Evolutionary conservation across 2,113 vertebrate species (phyloP).

Genomic region (Bungarus multicinctus): DNA sequence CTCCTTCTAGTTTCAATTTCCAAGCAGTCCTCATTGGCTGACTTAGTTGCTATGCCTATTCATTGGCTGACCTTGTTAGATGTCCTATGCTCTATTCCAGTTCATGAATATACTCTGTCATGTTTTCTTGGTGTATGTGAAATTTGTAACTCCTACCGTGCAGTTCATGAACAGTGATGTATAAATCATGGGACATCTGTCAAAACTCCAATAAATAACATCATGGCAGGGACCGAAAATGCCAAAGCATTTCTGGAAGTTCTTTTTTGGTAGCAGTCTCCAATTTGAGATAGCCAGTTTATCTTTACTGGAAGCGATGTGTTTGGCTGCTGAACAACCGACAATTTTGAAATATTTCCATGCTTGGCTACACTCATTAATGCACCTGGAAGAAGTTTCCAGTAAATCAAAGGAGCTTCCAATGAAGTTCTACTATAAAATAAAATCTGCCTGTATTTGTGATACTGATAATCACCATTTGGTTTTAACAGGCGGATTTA

Average conservation of each 20-base stretch:
- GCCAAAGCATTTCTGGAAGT: not conserved
- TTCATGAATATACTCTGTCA: too few species aligned
- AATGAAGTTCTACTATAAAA: not conserved
- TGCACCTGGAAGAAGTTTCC: not conserved
- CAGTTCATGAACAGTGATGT: not conserved
- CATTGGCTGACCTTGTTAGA: too few species aligned
- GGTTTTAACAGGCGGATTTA: constrained; percentile 18
- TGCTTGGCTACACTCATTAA: not conserved
- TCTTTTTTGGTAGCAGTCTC: not conserved
- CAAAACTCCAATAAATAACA: not conserved
- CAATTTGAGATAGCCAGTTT: not conserved
- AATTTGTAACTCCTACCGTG: not conserved
- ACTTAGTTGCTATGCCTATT: too few species aligned
- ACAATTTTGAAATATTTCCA: not conserved
- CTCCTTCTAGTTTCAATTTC: too few species aligned
- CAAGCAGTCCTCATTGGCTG: too few species aligned
- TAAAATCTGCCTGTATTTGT: not conserved
- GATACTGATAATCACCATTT: not conserved
- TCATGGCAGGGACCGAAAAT: not conserved
- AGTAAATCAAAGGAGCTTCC: not conserved
- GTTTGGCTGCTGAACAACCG: not conserved
- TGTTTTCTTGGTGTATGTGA: too few species aligned
- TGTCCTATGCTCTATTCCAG: too few species aligned
- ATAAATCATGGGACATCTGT: not conserved
- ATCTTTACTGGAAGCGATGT: not conserved